A percentile compares a stretch with the other conserved stretches of the same genome.
These are phyloP conservation scores for Datnioides undecimradiatus DNA, from an alignment of 2,113 vertebrate genomes.

Conservation along the genomic window DNA sequence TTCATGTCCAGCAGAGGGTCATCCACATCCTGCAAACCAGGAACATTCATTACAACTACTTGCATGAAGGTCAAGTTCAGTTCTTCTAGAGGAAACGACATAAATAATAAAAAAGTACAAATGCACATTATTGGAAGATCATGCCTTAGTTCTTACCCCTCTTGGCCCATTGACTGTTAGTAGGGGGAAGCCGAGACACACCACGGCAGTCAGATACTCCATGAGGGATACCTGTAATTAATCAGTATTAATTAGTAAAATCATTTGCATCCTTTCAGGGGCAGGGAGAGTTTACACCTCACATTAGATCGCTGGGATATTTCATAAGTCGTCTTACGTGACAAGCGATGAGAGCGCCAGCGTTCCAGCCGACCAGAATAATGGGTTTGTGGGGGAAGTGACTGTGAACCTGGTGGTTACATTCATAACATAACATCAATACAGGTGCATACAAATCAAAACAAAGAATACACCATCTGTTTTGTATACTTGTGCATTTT, in stretches of 20 bases:
- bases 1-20: conserved; percentile 99
- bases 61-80: neutral
- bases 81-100: neutral
- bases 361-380: conserved; percentile 96
- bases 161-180: conserved; percentile 92
- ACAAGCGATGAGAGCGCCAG: conserved; percentile 94
- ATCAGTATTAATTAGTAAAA: neutral
- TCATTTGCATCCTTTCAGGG: neutral
- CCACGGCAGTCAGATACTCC: conserved; percentile 94
- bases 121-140: neutral
- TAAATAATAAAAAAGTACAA: neutral
- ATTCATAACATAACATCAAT: conserved; percentile 27
- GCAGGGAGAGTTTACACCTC: neutral
- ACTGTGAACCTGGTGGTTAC: conserved; percentile 88
- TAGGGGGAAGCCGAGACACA: conserved; percentile 96
- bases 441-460: conserved; percentile 2
- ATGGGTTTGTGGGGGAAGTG: conserved; percentile 97
- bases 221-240: conserved; percentile 91
- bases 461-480: neutral
- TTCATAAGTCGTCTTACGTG: conserved; percentile 87
- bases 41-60: neutral
- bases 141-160: conserved; percentile 87
- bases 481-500: neutral
- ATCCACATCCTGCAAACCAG: conserved; percentile 90
- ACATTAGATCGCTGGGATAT: neutral